phyloP scores from a whole-genome alignment of 2,888 invertebrate genomes.

The Drosophila niveifrons region DNA sequence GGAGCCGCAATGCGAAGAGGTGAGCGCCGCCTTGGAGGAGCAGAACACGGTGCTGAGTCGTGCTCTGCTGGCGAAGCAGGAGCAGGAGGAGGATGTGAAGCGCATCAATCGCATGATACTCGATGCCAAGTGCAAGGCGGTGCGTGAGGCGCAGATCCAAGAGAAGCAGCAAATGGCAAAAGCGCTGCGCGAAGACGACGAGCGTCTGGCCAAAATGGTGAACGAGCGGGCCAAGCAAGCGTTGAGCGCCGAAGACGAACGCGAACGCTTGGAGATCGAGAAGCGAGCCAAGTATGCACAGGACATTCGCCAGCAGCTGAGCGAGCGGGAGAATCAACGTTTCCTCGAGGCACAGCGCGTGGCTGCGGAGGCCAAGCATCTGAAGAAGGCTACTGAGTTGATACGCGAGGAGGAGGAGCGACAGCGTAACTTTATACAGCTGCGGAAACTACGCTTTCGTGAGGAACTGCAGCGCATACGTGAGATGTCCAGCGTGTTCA shows the following conservation, averaged over 20 bases:
- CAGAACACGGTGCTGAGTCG: constrained; percentile 87
- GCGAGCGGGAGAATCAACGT: constrained; percentile 82
- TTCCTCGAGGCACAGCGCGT: constrained; percentile 84
- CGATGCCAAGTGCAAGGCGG: constrained; percentile 93
- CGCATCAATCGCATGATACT: constrained; percentile 92
- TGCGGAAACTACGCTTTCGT: constrained; percentile 82
- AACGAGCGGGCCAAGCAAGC: constrained; percentile 80
- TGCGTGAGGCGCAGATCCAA: constrained; percentile 92
- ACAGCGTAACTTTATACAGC: constrained; percentile 68
- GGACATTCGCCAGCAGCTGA: constrained; percentile 83
- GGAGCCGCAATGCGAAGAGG: constrained; percentile 59
- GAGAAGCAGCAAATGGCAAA: constrained; percentile 86
- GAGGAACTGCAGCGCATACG: constrained; percentile 82
- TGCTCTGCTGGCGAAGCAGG: constrained; percentile 84
- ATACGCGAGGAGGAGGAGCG: constrained; percentile 82
- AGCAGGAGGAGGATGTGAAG: constrained; percentile 88
- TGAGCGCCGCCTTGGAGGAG: constrained; percentile 77
- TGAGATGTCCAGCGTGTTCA: constrained; percentile 83
- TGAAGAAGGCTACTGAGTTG: constrained; percentile 77
- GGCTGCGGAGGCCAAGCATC: constrained; percentile 83
- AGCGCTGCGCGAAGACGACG: constrained; percentile 82
- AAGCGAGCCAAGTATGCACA: constrained; percentile 81
- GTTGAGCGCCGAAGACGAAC: constrained; percentile 80
- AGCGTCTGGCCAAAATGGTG: constrained; percentile 83
- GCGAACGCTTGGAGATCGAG: constrained; percentile 68